Conservation (phyloP, 1,140 invertebrate genomes). For the Drosophila watanabei region DNA sequence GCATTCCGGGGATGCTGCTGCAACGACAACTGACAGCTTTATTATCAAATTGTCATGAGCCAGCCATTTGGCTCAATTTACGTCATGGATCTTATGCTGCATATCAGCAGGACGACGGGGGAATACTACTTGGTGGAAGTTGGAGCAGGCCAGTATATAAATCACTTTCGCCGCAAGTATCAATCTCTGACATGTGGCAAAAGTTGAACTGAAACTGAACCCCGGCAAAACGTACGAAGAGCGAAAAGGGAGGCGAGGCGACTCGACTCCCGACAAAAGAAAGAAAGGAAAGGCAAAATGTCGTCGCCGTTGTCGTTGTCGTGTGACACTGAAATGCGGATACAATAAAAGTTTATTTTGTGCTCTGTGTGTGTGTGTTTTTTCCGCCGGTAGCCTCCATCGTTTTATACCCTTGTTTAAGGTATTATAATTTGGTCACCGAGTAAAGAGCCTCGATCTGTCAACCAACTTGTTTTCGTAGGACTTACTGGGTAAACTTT, state of each 20-base stretch:
- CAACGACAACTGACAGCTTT: slow-evolving; percentile 62
- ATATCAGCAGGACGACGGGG: slow-evolving; percentile 31
- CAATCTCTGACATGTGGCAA: slow-evolving; percentile 76
- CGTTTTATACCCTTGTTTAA: slow-evolving; percentile 25
- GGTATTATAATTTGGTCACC: slow-evolving; percentile 9
- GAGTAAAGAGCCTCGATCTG: not conserved
- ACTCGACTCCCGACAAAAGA: slow-evolving; percentile 17
- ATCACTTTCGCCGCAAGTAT: slow-evolving; percentile 82
- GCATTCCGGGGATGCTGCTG: slow-evolving; percentile 27
- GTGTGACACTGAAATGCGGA: slow-evolving; percentile 81
- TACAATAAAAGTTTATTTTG: slow-evolving; percentile 80
- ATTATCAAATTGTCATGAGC: slow-evolving; percentile 80
- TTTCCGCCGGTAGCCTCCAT: not conserved
- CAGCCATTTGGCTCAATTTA: slow-evolving; percentile 79
- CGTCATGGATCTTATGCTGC: slow-evolving; percentile 60
- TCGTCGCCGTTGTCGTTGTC: slow-evolving; percentile 52
- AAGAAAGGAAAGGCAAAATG: slow-evolving; percentile 57
- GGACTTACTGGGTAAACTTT: not conserved
- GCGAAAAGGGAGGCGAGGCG: slow-evolving; percentile 8
- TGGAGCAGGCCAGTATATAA: slow-evolving; percentile 65
- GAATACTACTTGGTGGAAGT: slow-evolving; percentile 1
- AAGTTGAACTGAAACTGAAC: slow-evolving; percentile 64
- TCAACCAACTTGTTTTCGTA: accelerated
- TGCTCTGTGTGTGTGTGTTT: slow-evolving; percentile 9
- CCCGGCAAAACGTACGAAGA: slow-evolving; percentile 6